These are phyloP conservation scores for Rhineura floridana DNA, from an alignment of 2,113 vertebrate species.

Conservation along the genomic window DNA sequence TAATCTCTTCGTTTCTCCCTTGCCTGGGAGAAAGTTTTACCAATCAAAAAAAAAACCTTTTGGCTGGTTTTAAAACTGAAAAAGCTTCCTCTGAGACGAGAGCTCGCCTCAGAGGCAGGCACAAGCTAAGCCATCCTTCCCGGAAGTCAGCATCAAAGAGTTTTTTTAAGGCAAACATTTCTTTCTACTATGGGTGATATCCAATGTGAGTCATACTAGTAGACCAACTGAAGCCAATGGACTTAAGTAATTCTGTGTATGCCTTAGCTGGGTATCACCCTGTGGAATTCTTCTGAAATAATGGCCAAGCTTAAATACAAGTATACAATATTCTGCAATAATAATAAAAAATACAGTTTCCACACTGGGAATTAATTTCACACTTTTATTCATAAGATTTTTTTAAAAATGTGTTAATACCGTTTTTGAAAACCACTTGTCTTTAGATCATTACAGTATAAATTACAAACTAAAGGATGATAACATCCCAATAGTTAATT, in stretches of 20 bases:
- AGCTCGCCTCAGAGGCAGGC: no score
- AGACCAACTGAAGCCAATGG: no score
- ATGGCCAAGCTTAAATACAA: neutral
- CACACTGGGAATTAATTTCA: slow-evolving; percentile 16
- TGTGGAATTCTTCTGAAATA: neutral
- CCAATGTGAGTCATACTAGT: no score
- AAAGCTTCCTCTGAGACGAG: no score
- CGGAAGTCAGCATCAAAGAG: neutral
- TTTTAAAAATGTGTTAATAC: neutral
- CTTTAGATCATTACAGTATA: slow-evolving; percentile 22
- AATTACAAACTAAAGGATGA: slow-evolving; percentile 16
- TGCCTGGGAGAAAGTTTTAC: no score
- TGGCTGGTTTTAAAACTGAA: no score
- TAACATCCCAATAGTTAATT: slow-evolving; percentile 5
- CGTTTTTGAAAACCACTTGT: slow-evolving; percentile 37
- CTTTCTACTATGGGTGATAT: neutral
- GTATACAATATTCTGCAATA: neutral
- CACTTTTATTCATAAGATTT: neutral
- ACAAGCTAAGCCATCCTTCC: no score
- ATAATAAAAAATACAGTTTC: neutral
- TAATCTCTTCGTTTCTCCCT: no score
- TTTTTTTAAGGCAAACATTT: neutral
- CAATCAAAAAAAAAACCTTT: no score
- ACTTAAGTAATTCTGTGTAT: no score
- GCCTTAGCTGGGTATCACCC: no score